Base-by-base conservation (phyloP, 2,113 vertebrate genomes). In the Periophthalmodon schlosseri region DNA sequence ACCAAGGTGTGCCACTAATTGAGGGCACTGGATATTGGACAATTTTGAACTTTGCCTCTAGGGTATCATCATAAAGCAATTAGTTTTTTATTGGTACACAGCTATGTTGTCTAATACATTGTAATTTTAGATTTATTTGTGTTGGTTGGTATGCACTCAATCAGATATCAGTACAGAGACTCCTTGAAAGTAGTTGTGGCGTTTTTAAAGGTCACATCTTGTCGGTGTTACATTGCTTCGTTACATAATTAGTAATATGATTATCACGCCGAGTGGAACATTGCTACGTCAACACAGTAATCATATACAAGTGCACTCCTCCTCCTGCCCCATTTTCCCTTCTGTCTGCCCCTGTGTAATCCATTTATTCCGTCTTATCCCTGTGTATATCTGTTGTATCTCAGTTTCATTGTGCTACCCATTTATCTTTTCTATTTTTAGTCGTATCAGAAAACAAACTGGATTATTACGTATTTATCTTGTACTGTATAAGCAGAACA, bases 401-500 rank as follows among this genome's bases (percentile, higher is more conserved):
- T 15, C n/a, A 16, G 36, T 23, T 50, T 60, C 18, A 18, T 21
- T 39, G 34, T 21, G 24, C 77, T 28, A 49, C 54, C 56, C 73
- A 75, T 75, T 72, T 65, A 46, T 28, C 46, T 57, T 9, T 21
- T 79, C 70, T 84, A 71, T 81, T 76, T 82, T 85, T 79, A 76
- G 73, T 72, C 33, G 18, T 66, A 57, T 60, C 64, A 28, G 14
- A 44, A 67, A 72, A 78, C 84, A 74, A 66, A 70, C 54, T 69
- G 63, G 50, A 52, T 73, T 74, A 24, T 63, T 44, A 73, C 64
- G 44, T 49, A 33, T 66, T 28, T 60, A 4, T 65, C 46, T 24
- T 58, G 16, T 8, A 1, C 20, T 68, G 39, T n/a, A 33, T 3
- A 64, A 11, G 23, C 21, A 50, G 36, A 20, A 14, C 50, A 68